Base-by-base conservation (phyloP, 2,113 vertebrate species). In the Geococcyx californianus region DNA sequence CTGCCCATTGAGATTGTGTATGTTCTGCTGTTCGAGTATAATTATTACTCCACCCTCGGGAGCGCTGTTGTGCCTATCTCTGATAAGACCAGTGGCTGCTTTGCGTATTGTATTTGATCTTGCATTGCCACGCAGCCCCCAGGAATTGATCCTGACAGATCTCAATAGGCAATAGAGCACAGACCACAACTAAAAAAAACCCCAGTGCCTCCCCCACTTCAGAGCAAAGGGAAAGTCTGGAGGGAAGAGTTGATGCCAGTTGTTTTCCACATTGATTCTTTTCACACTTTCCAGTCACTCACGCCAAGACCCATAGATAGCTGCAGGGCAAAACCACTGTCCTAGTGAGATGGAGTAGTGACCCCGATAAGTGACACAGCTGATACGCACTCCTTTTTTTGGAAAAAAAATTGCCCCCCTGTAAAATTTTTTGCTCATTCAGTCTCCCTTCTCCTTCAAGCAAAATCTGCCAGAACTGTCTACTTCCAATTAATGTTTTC, bases 381-480 rank as follows among this genome's bases (percentile, higher is more conserved):
- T 95, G 75, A 83, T 89, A 76, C 10, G 3, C 25, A 55, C 64
- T 72, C 77, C 93, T 96, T 95, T 89, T 89, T 90, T 97, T 80
- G 82, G 70, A 91, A 44, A 34, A 44, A 34, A 45, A 95, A 89
- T 72, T 82, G 91, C 95, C 96, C 88, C 88, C 55, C 6, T 89
- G 97, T 91, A 67, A 78, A 93, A 94, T 94, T 13, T 7, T 73
- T 89, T 96, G 75, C 67, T 97, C 94, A 82, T 93, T 97, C 95
- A 86, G 83, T 80, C 84, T 97, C 92, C 36, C 33, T 87, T 89
- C 29, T 69, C 90, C 95, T 97, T 89, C 59, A 76, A 96, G 98
- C 38, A 94, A 94, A 96, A 97, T 84, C 96, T 98, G 97, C 91
- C 97, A 98, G 68, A 88, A 83, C 77, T 89, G 63, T 89, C 95